Conservation (phyloP, 2,888 invertebrate genomes). For the Horisme vitalbata region DNA sequence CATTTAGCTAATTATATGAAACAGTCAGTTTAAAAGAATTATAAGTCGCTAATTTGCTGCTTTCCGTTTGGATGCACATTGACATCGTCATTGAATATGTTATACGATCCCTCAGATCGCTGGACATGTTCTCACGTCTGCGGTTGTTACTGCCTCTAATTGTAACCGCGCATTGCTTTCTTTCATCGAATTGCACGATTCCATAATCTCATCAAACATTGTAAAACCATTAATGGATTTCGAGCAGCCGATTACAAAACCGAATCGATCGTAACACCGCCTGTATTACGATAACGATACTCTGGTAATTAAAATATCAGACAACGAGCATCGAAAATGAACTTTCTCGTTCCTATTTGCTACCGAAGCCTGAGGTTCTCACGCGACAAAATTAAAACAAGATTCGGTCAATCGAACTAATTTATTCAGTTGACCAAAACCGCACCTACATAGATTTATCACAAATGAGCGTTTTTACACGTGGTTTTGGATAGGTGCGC, state of each 20-base stretch:
- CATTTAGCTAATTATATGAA: background rate
- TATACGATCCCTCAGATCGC: conserved; percentile 42
- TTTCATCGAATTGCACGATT: conserved; percentile 63
- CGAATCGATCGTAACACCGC: conserved; percentile 37
- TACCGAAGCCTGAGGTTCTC: conserved; percentile 66
- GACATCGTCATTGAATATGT: conserved; percentile 50
- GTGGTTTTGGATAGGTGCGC: conserved; percentile 52
- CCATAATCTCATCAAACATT: conserved; percentile 39
- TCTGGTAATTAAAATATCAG: no score
- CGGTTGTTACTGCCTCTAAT: conserved; percentile 61
- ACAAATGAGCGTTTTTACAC: conserved; percentile 69
- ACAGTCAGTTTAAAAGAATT: conserved; percentile 45
- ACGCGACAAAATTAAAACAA: conserved; percentile 61
- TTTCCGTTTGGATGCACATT: conserved; percentile 50
- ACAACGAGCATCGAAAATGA: conserved; percentile 36
- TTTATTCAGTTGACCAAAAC: conserved; percentile 67
- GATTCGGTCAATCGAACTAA: conserved; percentile 68
- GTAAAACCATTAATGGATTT: conserved; percentile 48
- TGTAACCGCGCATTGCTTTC: conserved; percentile 62
- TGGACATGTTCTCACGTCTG: conserved; percentile 53
- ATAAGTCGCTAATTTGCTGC: conserved; percentile 41
- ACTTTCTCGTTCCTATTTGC: conserved; percentile 53
- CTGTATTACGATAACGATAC: no score
- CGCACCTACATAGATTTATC: conserved; percentile 63
- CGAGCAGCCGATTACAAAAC: conserved; percentile 48